Evolutionary conservation across 1,140 invertebrate species (phyloP), one percentile per base, ranked within the genome.

Genomic region (Drosophila jambulina): DNA sequence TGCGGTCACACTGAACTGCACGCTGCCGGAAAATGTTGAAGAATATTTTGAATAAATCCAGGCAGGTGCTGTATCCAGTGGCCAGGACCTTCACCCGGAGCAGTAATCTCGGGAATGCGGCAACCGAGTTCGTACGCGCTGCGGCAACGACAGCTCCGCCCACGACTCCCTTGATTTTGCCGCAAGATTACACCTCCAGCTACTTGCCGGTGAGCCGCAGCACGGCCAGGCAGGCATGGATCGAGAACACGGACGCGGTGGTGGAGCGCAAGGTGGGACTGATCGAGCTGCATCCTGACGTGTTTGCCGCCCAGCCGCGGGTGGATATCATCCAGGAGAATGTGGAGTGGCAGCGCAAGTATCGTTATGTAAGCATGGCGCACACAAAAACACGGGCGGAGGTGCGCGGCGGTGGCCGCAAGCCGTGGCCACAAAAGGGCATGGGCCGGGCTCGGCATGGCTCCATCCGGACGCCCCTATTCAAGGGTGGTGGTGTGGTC

Each of bases 351-450:
- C 99, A 99, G 93, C 94, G 80, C 76, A 94, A 95, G 61, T 99
- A 98, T 93, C 95, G 95, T 92, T 96, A 94, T 93, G 96, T 99
- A 54, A 95, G 94, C 75, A 96, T 95, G 93, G 95, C 95, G 2
- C 95, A 96, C 83, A 94, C 95, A 8, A 96, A 96, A 93, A 95
- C 95, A 1, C 94, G 97, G 61, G 96, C 96, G 19, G 99, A 99
- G 94, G 95, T 98, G 60, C 93, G 94, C 53, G 98, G 98, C 59
- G 97, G 98, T 62, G 97, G 97, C 5, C 94, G 95, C 36, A 99
- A 99, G 90, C 98, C 98, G 0, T 99, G 98, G 97, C 97, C 97
- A 9, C 99, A 99, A 91, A 99, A 99, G 94, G 98, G 98, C 3
- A 72, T 93, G 21, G 99, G 99, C 1, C 94, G 95, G 82, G 97